Percentiles rank a stretch among this genome's conserved stretches.
phyloP scores from a whole-genome alignment of 2,113 vertebrate genomes.

The Bos indicus region DNA sequence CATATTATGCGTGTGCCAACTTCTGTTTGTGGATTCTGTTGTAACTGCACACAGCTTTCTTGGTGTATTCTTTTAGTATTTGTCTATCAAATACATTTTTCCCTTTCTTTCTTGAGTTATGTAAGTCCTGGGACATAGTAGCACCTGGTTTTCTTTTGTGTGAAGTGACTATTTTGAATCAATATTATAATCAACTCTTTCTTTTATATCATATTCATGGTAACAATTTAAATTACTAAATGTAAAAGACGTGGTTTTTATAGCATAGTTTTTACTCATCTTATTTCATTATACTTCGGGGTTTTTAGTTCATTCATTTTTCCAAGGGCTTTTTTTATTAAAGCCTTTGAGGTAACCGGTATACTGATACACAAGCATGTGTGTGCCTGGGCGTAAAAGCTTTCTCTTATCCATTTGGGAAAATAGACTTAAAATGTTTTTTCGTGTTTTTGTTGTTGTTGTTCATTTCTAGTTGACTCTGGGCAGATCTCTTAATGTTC shows the following conservation, averaged over 20 bases:
- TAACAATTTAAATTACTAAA: not conserved
- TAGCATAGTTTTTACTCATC: not conserved
- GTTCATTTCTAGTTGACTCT: not conserved
- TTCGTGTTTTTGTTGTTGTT: not conserved
- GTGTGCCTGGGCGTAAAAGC: not conserved
- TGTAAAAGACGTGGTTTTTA: not conserved
- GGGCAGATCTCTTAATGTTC: not conserved
- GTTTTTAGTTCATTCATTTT: not conserved
- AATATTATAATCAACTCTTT: not conserved
- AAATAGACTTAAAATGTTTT: not conserved
- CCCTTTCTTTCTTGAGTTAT: not conserved
- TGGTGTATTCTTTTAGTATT: not conserved
- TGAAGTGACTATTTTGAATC: not conserved
- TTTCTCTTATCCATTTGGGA: not conserved
- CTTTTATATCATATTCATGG: not conserved
- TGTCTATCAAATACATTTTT: not conserved
- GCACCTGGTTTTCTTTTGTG: not conserved
- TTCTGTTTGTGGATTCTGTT: not conserved
- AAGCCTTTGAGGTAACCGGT: not conserved
- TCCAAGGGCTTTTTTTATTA: not conserved
- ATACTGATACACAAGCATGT: not conserved
- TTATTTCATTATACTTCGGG: not conserved
- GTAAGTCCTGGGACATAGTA: not conserved
- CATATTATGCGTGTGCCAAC: accelerated
- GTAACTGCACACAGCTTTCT: not conserved